A percentile compares a stretch with the other conserved stretches of the same genome.
Evolutionary conservation across 2,888 invertebrate species (phyloP).

Genomic region (Erebia aethiops): DNA sequence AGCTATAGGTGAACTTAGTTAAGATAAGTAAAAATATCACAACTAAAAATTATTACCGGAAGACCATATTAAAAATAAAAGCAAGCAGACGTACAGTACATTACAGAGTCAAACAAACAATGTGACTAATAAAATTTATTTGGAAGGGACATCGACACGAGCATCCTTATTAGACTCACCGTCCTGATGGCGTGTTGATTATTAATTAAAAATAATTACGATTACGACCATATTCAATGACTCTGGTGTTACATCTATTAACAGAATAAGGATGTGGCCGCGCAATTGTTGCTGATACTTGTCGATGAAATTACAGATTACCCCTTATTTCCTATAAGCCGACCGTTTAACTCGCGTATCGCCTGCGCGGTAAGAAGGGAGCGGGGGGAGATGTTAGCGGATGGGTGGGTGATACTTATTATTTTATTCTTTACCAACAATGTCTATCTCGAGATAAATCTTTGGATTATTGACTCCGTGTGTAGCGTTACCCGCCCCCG

Average conservation of each 20-base stretch:
- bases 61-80: constrained; percentile 39
- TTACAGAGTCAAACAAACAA: constrained; percentile 36
- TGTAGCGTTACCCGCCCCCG: no score
- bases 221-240: constrained; percentile 83
- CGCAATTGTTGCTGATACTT: not conserved
- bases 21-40: constrained; percentile 18
- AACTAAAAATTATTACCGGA: constrained; percentile 34
- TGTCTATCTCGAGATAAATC: no score
- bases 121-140: constrained; percentile 54
- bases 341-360: no score
- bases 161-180: constrained; percentile 77
- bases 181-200: constrained; percentile 80
- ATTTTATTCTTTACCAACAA: no score
- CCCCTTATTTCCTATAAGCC: no score
- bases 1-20: not conserved
- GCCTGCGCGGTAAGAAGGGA: no score
- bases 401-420: no score
- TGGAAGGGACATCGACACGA: constrained; percentile 77
- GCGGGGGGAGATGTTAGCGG: no score
- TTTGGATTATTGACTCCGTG: no score
- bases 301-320: constrained; percentile 7
- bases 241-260: constrained; percentile 81
- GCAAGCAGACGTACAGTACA: constrained; percentile 26
- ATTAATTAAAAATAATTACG: constrained; percentile 84
- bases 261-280: constrained; percentile 60